Evolutionary conservation across 2,113 vertebrate species (phyloP), one percentile per base, ranked within the genome.

Genomic region (Micronycteris hirsuta): DNA sequence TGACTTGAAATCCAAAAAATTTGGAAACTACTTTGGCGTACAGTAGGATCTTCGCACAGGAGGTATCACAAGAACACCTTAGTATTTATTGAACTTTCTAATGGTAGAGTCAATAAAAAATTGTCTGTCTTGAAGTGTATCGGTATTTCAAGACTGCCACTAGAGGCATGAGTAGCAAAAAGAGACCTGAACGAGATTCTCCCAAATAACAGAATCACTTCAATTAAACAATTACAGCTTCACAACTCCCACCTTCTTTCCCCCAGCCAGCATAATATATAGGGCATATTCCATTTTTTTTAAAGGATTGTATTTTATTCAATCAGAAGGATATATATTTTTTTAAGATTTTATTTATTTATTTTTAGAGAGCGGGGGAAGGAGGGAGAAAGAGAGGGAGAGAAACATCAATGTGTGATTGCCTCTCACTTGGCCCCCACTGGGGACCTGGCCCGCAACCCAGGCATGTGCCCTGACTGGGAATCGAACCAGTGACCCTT

Each of bases 1-100:
- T 94, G 47, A 86, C 38, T 86, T 95, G 63, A 96, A 89, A 56
- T 77, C 74, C 68, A 91, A 84, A 61, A 61, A 67, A 24, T 63
- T 49, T 87, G n/a, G 61, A 47, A 91, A 86, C 54, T 85, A 4
- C 54, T 92, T 89, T 95, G 76, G 36, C 31, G n/a, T 91, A 47
- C 43, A 76, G 13, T 92, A 70, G 65, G 20, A 84, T 47, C 19
- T 93, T 89, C 87, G n/a, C 12, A 17, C 76, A 89, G 54, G 41
- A 84, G 56, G 84, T 8, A 49, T 43, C 47, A 56, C 10, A 92
- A 87, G 63, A 91, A 84, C 28, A 84, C 19, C 4, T 52, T 28
- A 33, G 16, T 92, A 61, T 92, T 45, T 93, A 67, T 74, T 80
- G 52, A 95, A 15, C 3, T 91, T 89, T 80, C 67, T 86, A 10